Evolutionary conservation across 2,113 vertebrate species (phyloP), one percentile per base, ranked within the genome.

Genomic region (Seriola rivoliana): DNA sequence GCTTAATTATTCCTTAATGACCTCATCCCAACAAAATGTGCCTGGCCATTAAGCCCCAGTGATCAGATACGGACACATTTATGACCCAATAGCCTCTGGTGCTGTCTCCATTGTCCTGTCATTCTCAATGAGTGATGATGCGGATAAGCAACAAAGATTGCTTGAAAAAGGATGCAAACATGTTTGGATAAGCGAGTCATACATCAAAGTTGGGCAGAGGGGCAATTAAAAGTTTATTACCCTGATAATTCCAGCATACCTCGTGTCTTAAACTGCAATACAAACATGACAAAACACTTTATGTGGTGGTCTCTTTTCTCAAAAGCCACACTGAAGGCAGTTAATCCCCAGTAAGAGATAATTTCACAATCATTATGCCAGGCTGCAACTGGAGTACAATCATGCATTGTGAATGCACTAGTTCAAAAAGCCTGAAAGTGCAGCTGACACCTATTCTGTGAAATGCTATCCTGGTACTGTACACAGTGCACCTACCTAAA

Each of bases 1-100:
- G 84, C 90, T 91, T 88, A 90, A 91, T 94, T 86, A 92, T 91
- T 92, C 91, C 89, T 89, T 93, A 93, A 91, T 94, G 93, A 95
- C 91, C 91, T 94, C 93, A 95, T 89, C 88, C 81, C 79, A 81
- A 58, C 85, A 91, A 92, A 94, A 93, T 92, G 88, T 82, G 76
- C 79, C 63, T 8, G 71, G 85, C 91, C 89, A 89, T 89, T 86
- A 80, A 91, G 80, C 81, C 82, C 75, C 82, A 80, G 81, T 81
- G 85, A 91, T 93, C 88, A 92, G 89, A 91, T 78, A 84, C 54
- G 66, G 78, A 92, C 86, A 84, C 82, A 87, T 93, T 93, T 93
- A 93, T 89, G 92, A 92, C 84, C 91, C 80, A 78, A 87, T 85
- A 88, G 91, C 93, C 91, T 87, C 75, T 80, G 82, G 86, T 77